phyloP scores from a whole-genome alignment of 2,113 vertebrate genomes.

The Microtus pennsylvanicus region DNA sequence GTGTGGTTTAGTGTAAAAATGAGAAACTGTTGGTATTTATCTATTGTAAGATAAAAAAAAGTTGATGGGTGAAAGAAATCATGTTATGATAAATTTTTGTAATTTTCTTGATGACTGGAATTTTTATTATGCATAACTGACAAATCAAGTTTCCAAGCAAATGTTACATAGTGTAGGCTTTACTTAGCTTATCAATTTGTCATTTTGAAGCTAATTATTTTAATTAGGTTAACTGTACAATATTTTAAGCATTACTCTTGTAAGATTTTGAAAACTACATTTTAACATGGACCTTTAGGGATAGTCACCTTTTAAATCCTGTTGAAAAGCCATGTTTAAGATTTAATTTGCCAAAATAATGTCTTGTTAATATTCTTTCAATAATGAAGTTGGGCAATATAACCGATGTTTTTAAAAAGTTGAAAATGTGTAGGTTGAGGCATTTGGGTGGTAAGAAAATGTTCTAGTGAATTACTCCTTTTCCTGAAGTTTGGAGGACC shows the following conservation, averaged over 20 bases:
- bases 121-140: constrained; percentile 96
- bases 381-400: constrained; percentile 91
- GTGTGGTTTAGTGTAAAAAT: constrained; percentile 94
- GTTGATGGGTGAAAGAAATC: constrained; percentile 96
- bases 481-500: constrained; percentile 91
- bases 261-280: constrained; percentile 95
- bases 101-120: constrained; percentile 95
- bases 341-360: constrained; percentile 97
- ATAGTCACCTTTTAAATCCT: constrained; percentile 92
- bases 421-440: constrained; percentile 90
- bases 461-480: constrained; percentile 88
- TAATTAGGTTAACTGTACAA: constrained; percentile 97
- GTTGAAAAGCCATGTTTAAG: constrained; percentile 95
- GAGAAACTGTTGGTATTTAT: constrained; percentile 94
- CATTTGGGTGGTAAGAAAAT: constrained; percentile 90
- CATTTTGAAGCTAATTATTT: constrained; percentile 95
- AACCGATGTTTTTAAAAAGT: constrained; percentile 89
- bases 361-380: constrained; percentile 92
- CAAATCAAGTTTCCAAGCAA: constrained; percentile 96
- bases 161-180: constrained; percentile 97
- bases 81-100: constrained; percentile 95
- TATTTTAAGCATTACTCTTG: constrained; percentile 96
- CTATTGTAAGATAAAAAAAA: constrained; percentile 90
- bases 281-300: constrained; percentile 97
- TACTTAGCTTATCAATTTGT: constrained; percentile 95